Conservation (phyloP, 2,888 invertebrate species). For the Galeruca laticollis region DNA sequence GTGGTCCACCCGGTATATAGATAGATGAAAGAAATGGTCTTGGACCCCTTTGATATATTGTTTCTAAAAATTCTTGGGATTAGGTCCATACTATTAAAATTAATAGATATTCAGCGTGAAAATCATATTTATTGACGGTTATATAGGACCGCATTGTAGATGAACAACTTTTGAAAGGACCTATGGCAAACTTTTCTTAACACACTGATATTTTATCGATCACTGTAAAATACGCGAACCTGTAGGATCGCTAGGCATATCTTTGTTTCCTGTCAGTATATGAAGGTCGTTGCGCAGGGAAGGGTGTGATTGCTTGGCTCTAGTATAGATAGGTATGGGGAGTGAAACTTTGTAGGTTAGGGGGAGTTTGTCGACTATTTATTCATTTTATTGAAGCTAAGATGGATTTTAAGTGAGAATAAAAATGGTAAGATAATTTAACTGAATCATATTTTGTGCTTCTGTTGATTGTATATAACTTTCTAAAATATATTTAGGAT, state of each 20-base stretch:
- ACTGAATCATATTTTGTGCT: not conserved
- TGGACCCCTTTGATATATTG: too few species aligned
- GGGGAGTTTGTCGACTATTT: not conserved
- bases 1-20: too few species aligned
- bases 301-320: conserved; percentile 27
- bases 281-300: conserved; percentile 33
- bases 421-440: not conserved
- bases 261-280: conserved; percentile 23
- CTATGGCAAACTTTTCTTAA: not conserved
- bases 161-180: too few species aligned
- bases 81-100: too few species aligned
- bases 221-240: conserved; percentile 19
- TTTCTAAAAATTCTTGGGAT: too few species aligned
- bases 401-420: conserved; percentile 10
- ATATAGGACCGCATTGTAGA: too few species aligned
- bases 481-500: too few species aligned
- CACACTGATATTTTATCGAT: conserved; percentile 19
- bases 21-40: too few species aligned
- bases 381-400: not conserved
- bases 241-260: conserved; percentile 27
- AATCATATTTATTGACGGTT: too few species aligned
- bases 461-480: too few species aligned
- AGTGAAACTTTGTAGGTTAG: conserved; percentile 22
- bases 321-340: conserved; percentile 22
- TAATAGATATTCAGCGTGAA: too few species aligned